These are phyloP conservation scores for Andrena hattorfiana DNA, from an alignment of 2,888 invertebrate species.

Conservation along the genomic window DNA sequence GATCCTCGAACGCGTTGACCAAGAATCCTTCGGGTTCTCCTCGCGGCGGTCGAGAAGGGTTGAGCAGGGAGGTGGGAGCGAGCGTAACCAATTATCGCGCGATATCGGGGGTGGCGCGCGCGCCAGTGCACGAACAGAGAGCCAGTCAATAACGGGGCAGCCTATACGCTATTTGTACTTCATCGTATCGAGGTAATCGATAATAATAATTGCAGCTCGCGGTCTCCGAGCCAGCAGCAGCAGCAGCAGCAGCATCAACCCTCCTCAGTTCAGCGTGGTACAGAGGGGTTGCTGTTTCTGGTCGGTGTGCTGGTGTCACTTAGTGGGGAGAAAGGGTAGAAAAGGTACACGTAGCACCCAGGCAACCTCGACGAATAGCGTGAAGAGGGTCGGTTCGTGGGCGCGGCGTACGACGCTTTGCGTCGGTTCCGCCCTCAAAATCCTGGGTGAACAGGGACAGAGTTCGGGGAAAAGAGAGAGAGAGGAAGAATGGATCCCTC, in stretches of 20 bases:
- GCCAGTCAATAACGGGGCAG: constrained; percentile 70
- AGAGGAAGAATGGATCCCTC: constrained; percentile 45
- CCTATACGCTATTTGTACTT: constrained; percentile 77
- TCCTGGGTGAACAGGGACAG: constrained; percentile 27
- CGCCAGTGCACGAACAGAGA: constrained; percentile 56
- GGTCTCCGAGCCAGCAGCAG: constrained; percentile 62
- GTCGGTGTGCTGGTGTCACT: constrained; percentile 30
- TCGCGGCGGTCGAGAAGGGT: constrained; percentile 1
- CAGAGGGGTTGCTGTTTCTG: constrained; percentile 59
- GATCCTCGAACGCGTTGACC: constrained; percentile 26
- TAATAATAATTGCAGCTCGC: constrained; percentile 77
- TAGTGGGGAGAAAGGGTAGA: constrained; percentile 59
- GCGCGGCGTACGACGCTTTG: constrained; percentile 62
- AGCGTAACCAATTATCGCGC: constrained; percentile 70
- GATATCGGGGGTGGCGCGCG: constrained; percentile 59
- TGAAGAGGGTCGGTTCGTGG: constrained; percentile 75
- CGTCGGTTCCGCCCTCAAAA: constrained; percentile 67
- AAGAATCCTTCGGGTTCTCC: constrained; percentile 22
- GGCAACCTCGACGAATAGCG: constrained; percentile 73
- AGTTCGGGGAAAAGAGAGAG: constrained; percentile 22
- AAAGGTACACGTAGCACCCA: constrained; percentile 54
- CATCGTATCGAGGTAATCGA: constrained; percentile 77
- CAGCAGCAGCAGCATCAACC: constrained; percentile 31
- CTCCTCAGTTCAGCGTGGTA: constrained; percentile 54
- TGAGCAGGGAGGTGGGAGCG: constrained; percentile 20